These are phyloP conservation scores for Vipera ursinii DNA, from an alignment of 2,797 vertebrate genomes.

Conservation along the genomic window DNA sequence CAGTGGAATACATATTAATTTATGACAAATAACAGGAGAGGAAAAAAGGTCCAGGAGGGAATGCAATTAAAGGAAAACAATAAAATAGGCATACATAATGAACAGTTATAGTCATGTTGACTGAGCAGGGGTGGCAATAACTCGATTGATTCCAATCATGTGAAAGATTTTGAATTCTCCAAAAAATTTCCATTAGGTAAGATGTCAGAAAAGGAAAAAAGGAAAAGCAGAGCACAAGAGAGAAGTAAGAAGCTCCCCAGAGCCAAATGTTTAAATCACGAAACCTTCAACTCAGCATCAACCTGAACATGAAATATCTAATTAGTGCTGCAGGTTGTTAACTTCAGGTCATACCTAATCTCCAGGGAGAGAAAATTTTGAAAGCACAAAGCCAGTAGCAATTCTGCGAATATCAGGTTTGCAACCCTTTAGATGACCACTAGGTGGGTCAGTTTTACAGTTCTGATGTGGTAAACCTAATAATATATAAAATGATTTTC, in stretches of 20 bases:
- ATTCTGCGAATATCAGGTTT: background rate
- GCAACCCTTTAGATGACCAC: background rate
- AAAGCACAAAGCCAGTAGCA: background rate
- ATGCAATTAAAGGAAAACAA: background rate
- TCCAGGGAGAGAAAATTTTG: background rate
- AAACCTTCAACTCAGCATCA: background rate
- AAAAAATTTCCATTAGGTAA: background rate
- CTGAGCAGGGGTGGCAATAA: background rate
- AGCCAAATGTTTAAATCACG: background rate
- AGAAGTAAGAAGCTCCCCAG: background rate
- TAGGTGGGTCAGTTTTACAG: background rate
- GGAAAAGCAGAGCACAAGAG: background rate
- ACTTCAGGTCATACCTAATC: background rate
- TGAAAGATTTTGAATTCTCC: background rate
- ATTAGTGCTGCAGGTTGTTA: background rate
- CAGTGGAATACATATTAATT: background rate
- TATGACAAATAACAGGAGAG: background rate
- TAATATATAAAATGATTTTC: background rate
- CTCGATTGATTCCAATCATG: background rate
- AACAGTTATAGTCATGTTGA: background rate
- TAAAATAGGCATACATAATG: background rate
- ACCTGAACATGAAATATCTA: background rate
- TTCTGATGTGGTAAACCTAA: background rate
- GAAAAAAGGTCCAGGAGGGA: background rate
- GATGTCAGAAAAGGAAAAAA: background rate